phyloP scores from a whole-genome alignment of 35 echinoderm and acorn worm genomes.

The Diadema setosum region DNA sequence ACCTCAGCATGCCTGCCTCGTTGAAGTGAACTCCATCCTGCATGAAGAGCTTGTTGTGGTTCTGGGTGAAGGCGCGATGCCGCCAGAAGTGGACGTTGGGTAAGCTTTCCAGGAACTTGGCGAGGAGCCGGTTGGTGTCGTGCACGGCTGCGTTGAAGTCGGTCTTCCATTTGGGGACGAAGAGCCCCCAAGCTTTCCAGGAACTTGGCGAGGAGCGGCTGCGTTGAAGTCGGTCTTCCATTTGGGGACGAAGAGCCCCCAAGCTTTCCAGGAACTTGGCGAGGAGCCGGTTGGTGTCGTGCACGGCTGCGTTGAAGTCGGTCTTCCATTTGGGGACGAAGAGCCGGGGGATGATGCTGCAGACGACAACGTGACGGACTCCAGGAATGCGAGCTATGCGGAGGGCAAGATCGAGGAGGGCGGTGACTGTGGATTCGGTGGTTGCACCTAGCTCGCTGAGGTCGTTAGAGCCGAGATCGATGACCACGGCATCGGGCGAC shows the following conservation, averaged over 20 bases:
- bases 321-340: neutral
- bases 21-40: neutral
- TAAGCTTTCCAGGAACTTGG: neutral
- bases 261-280: neutral
- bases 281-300: neutral
- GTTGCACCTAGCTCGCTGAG: neutral
- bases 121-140: neutral
- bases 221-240: slow-evolving; percentile 1
- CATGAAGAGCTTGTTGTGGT: slow-evolving; percentile 17
- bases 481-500: neutral
- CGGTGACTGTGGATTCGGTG: neutral
- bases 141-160: neutral
- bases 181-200: neutral
- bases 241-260: neutral
- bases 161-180: neutral
- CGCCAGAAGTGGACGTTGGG: slow-evolving; percentile 6
- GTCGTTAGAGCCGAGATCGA: slow-evolving; percentile 3
- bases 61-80: neutral
- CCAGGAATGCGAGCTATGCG: neutral
- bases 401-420: neutral
- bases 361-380: neutral
- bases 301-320: neutral
- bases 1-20: neutral
- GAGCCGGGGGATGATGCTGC: neutral
- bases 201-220: neutral